Conservation (phyloP, 30 jellyfish, hydroid and myxozoan genomes). For the Cassiopea andromeda region DNA sequence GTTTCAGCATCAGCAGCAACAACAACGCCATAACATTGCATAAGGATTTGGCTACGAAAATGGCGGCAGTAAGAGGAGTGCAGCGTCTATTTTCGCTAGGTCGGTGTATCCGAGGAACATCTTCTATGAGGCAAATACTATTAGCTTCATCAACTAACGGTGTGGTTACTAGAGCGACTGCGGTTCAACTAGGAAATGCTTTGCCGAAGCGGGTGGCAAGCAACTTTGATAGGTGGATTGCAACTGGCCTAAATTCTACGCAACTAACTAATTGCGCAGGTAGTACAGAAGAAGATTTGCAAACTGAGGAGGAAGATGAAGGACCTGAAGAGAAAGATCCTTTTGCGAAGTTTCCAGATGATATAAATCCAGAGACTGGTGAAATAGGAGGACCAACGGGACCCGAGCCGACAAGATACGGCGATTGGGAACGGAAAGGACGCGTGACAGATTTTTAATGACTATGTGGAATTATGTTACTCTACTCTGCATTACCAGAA, state of each 20-base stretch:
- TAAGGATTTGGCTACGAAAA: neutral
- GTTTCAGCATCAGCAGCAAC: neutral
- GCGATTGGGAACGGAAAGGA: slow-evolving; percentile 99
- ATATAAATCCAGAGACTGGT: slow-evolving; percentile 95
- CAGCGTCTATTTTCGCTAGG: neutral
- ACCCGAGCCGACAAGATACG: slow-evolving; percentile 99
- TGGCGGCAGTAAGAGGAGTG: slow-evolving; percentile 11
- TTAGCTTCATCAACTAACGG: neutral
- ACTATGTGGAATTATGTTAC: neutral
- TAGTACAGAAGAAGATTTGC: neutral
- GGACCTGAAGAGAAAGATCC: slow-evolving; percentile 75
- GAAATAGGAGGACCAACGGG: slow-evolving; percentile 99
- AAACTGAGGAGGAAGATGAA: slow-evolving; percentile 33
- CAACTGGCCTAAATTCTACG: slow-evolving; percentile 15
- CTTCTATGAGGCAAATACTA: neutral
- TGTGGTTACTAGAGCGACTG: neutral
- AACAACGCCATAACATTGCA: neutral
- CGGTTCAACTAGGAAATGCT: no score
- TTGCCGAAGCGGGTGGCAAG: neutral
- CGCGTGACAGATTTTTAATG: slow-evolving; percentile 93
- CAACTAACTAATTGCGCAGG: slow-evolving; percentile 60
- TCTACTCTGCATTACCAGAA: neutral
- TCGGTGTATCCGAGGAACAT: neutral
- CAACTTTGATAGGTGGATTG: neutral
- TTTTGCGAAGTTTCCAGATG: slow-evolving; percentile 92